A percentile compares a stretch with the other conserved stretches of the same genome.
Evolutionary conservation across 2,113 vertebrate genomes (phyloP).

Genomic region (Mus pahari): DNA sequence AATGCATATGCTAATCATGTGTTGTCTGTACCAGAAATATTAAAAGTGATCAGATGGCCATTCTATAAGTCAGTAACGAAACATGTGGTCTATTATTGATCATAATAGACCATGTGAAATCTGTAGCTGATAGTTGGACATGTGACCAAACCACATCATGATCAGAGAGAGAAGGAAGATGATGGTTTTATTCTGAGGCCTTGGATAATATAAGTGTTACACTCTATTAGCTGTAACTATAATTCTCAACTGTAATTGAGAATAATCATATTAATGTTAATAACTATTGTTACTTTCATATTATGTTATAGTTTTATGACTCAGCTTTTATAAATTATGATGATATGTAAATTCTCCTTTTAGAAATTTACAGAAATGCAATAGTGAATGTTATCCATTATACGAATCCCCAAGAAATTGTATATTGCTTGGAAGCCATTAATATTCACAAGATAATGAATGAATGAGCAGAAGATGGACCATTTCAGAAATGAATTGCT

Average conservation of each 20-base stretch:
- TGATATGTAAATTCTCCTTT: background rate
- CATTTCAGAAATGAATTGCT: background rate
- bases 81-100: background rate
- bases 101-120: background rate
- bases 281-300: background rate
- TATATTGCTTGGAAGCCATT: background rate
- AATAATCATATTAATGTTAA: background rate
- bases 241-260: background rate
- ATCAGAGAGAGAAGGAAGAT: background rate
- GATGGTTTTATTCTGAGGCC: background rate
- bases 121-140: background rate
- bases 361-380: background rate
- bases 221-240: background rate
- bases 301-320: background rate
- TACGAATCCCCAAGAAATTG: background rate
- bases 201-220: background rate
- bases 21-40: background rate
- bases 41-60: too few relatives aligned
- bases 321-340: background rate
- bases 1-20: background rate
- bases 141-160: background rate
- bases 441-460: background rate
- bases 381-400: background rate
- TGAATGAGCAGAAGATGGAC: background rate
- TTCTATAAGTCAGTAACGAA: background rate